A percentile compares a stretch with the other conserved stretches of the same genome.
phyloP scores from a whole-genome alignment of 2,888 invertebrate genomes.

The Andrena minutula region DNA sequence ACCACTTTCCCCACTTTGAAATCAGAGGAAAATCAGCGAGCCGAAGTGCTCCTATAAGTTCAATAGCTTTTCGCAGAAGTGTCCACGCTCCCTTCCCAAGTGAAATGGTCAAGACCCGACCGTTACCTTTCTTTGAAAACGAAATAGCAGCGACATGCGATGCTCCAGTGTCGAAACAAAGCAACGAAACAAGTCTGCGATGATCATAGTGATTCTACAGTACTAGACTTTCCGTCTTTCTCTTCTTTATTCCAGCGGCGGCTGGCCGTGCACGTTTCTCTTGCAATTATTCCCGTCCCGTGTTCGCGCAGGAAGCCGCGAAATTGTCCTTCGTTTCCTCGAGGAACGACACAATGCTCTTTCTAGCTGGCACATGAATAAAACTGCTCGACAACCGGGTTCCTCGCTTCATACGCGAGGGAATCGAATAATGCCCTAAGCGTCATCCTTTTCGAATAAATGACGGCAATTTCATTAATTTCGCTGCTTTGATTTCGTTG shows the following conservation, averaged over 20 bases:
- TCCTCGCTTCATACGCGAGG: constrained; percentile 74
- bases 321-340: constrained; percentile 60
- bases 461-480: neutral
- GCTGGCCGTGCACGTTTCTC: constrained; percentile 33
- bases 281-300: constrained; percentile 45
- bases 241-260: constrained; percentile 18
- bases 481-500: neutral
- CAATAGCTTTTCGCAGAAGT: neutral
- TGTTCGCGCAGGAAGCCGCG: constrained; percentile 57
- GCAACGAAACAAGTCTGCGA: constrained; percentile 74
- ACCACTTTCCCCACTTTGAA: neutral
- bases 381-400: constrained; percentile 73
- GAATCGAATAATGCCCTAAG: constrained; percentile 67
- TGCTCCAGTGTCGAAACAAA: constrained; percentile 69
- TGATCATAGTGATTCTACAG: constrained; percentile 68
- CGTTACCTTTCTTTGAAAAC: constrained; percentile 39
- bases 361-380: constrained; percentile 67
- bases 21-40: neutral
- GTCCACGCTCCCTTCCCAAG: neutral
- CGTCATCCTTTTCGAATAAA: constrained; percentile 9
- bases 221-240: constrained; percentile 34
- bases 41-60: neutral
- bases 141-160: constrained; percentile 27
- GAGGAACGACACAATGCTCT: constrained; percentile 42
- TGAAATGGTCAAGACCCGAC: constrained; percentile 18